Evolutionary conservation across 2,888 invertebrate genomes (phyloP), one percentile per base, ranked within the genome.

Genomic region (Sussaba pulchella): DNA sequence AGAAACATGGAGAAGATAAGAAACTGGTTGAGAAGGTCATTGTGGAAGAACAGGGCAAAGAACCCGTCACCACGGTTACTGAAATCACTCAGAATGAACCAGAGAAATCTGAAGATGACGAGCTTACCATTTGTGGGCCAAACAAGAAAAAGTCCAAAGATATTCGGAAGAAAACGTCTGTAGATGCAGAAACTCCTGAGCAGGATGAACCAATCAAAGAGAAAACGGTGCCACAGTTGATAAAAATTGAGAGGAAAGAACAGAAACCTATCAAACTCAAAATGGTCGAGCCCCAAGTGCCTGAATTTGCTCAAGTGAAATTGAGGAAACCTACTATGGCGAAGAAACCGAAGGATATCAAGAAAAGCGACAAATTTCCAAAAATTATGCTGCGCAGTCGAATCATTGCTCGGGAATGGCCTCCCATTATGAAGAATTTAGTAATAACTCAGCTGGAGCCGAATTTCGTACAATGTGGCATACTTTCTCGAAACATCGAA

Each of bases 231-330:
- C 88, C 88, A 4, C 83, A 88, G n/a, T 92, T 94, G 45, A 93
- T 94, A 87, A 94, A 93, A 90, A 94, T 95, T 76, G 94, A 95
- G 89, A 92, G 93, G 71, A 92, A 94, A 12, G 94, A 94, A 87
- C 91, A 95, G 12, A 93, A 94, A 88, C 92, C 95, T 0, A 93
- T 93, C 36, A 94, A 94, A 89, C 86, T 94, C 5, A 94, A 95
- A 91, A 94, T 95, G 78, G 93, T 93, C 21, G 93, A 94, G 85
- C 85, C 89, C 43, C 73, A 94, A 83, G 92, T 93, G 10, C 95
- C 95, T 0, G 93, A 93, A 64, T 94, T 95, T 85, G 94, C 94
- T 73, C 94, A 95, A 92, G 91, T 96, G 0, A 96, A 96, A 91
- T 91, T 96, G 5, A 95, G 93, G 87, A 95, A 95, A 87, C 92